Base-by-base conservation (phyloP, 1,140 invertebrate genomes). In the Diorhabda elongata region DNA sequence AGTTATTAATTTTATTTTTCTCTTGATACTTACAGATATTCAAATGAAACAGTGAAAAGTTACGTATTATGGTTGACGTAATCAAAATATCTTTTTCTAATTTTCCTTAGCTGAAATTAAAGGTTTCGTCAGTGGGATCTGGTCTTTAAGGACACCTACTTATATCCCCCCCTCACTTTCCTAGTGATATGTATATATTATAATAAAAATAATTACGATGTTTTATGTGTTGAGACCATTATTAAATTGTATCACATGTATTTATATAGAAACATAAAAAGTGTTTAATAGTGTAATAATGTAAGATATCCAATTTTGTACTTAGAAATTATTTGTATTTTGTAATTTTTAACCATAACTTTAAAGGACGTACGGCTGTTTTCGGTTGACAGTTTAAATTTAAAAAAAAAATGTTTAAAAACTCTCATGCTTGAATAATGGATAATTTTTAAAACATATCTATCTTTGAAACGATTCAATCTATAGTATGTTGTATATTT, bases 261-360 rank as follows among this genome's bases (percentile, higher is more conserved):
- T 76, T 74, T 76, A 75, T 75, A 77, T 76, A 76, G 71, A 74
- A 73, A 75, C 52, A 56, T 43, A 64, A 7, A 67, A 70, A 74
- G 71, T 75, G 73, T 77, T 71, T 77, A 67, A 74, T 75, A 78
- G 71, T 75, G 74, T 76, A 75, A 78, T 76, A 71, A 74, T 78
- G 75, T 76, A 78, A 76, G 76, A 74, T 77, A 77, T 72, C 73
- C 73, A 73, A 66, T 76, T 78, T 78, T 78, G 76, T 78, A 78
- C 76, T 78, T 78, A 78, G 76, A 74, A 74, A 74, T 73, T 71
- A 73, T 73, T 71, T 71, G 71, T 74, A 73, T 68, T 74, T 62
- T 73, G 71, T 52, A 52, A 52, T 52, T 68, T 73, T 71, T 71
- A 67, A 71, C 67, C 71, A 69, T 74, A 70, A 72, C 67, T 8